Evolutionary conservation across 2,888 invertebrate species (phyloP).

Genomic region (Orgyia antiqua): DNA sequence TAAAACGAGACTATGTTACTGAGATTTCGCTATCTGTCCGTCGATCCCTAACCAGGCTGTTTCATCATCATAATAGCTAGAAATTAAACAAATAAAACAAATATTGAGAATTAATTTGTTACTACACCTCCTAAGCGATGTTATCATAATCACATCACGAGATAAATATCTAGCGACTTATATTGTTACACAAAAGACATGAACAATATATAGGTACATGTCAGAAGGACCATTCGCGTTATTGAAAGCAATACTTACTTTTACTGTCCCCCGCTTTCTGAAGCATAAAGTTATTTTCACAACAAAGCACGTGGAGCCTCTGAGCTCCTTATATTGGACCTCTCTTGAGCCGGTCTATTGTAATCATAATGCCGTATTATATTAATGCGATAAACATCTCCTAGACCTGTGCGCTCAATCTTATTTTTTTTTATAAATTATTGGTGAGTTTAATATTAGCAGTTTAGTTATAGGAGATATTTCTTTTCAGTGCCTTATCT

Average conservation of each 20-base stretch:
- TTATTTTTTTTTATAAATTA: slow-evolving; percentile 57
- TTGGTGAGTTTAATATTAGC: slow-evolving; percentile 61
- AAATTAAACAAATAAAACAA: too few species aligned
- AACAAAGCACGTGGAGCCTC: slow-evolving; percentile 67
- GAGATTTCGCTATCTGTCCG: too few species aligned
- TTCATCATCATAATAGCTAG: too few species aligned
- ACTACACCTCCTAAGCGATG: slow-evolving; percentile 23
- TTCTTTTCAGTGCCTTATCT: slow-evolving; percentile 59
- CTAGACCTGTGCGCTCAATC: slow-evolving; percentile 51
- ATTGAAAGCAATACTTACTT: slow-evolving; percentile 65
- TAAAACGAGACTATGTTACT: too few species aligned
- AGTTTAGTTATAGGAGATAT: slow-evolving; percentile 40
- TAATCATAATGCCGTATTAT: slow-evolving; percentile 76
- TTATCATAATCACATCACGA: slow-evolving; percentile 28
- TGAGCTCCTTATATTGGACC: slow-evolving; percentile 74
- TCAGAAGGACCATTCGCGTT: slow-evolving; percentile 63
- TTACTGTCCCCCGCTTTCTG: slow-evolving; percentile 60
- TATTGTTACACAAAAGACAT: slow-evolving; percentile 61
- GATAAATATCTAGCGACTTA: too few species aligned
- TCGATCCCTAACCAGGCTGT: too few species aligned
- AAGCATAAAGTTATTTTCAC: slow-evolving; percentile 75
- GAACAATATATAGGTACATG: slow-evolving; percentile 56
- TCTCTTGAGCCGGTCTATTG: slow-evolving; percentile 73
- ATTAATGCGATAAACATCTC: slow-evolving; percentile 78
- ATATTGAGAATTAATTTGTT: too few species aligned